phyloP scores from a whole-genome alignment of 2,888 invertebrate genomes.

The Drosophila bunnanda region DNA sequence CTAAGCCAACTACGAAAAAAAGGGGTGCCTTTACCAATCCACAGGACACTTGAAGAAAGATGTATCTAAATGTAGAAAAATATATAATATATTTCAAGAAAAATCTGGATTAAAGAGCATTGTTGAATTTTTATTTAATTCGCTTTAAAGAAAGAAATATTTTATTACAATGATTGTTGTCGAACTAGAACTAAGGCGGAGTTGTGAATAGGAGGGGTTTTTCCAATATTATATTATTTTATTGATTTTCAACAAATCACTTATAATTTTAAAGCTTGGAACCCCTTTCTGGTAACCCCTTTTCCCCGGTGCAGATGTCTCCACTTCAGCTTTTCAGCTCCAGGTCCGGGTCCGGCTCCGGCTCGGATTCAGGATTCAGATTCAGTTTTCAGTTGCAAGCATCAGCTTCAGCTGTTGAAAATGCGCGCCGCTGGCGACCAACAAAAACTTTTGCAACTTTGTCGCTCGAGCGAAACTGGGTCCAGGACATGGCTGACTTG shows the following conservation, averaged over 20 bases:
- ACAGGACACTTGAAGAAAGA: conserved; percentile 3
- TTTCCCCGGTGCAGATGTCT: conserved; percentile 41
- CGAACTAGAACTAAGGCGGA: too few species aligned
- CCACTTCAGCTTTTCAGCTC: conserved; percentile 55
- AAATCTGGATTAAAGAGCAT: neutral
- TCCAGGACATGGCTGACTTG: conserved; percentile 46
- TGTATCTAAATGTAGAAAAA: neutral
- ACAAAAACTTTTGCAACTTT: conserved; percentile 72
- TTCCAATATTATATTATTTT: neutral
- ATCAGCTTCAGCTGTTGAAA: conserved; percentile 53
- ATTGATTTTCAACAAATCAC: neutral
- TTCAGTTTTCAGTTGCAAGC: conserved; percentile 24
- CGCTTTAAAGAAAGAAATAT: neutral
- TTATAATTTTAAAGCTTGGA: neutral
- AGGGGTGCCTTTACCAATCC: conserved; percentile 19
- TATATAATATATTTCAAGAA: neutral
- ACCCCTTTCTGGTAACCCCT: conserved; percentile 3
- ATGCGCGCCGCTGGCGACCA: conserved; percentile 62
- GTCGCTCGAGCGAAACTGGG: conserved; percentile 64
- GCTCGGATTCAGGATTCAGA: conserved; percentile 36
- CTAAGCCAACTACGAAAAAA: conserved; percentile 1
- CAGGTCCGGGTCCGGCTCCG: conserved; percentile 25
- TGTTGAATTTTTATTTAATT: neutral
- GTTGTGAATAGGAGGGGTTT: too few species aligned
- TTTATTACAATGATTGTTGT: too few species aligned